Evolutionary conservation across 2,888 invertebrate genomes (phyloP).

Genomic region (Orchesella flavescens): DNA sequence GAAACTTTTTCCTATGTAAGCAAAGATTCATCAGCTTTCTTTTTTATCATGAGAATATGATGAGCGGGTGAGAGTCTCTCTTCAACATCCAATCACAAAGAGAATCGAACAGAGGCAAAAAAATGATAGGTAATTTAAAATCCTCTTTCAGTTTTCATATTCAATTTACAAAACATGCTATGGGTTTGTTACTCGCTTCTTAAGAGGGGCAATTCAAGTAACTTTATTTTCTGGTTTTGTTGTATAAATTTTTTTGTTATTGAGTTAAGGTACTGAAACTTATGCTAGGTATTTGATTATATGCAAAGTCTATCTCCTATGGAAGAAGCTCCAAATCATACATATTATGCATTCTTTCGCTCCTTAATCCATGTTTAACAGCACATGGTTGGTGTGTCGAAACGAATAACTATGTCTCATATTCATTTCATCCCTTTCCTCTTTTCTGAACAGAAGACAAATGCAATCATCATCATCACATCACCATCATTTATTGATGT

Average conservation of each 20-base stretch:
- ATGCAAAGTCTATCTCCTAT: too few relatives aligned
- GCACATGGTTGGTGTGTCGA: neutral
- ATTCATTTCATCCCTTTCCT: slow-evolving; percentile 1
- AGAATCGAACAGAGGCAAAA: neutral
- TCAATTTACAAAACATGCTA: too few relatives aligned
- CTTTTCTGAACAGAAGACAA: slow-evolving; percentile 17
- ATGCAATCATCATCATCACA: slow-evolving; percentile 9
- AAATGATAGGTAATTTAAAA: neutral
- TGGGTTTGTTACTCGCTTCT: too few relatives aligned
- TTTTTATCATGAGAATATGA: neutral
- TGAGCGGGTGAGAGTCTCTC: neutral
- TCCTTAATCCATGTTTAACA: neutral
- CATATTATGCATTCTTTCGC: neutral
- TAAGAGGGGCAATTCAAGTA: neutral
- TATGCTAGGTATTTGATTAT: too few relatives aligned
- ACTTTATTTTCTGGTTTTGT: slow-evolving; percentile 3
- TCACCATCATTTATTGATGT: neutral
- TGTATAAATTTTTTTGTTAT: too few relatives aligned
- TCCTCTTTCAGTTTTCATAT: neutral
- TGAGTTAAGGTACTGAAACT: too few relatives aligned
- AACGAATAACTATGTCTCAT: neutral
- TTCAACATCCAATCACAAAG: neutral
- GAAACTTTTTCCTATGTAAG: too few relatives aligned
- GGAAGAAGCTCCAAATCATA: too few relatives aligned
- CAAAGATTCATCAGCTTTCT: neutral